Percentiles rank a stretch among this genome's conserved stretches.
Conservation (phyloP, 2,888 invertebrate species). For the Holacanthella duospinosa region DNA sequence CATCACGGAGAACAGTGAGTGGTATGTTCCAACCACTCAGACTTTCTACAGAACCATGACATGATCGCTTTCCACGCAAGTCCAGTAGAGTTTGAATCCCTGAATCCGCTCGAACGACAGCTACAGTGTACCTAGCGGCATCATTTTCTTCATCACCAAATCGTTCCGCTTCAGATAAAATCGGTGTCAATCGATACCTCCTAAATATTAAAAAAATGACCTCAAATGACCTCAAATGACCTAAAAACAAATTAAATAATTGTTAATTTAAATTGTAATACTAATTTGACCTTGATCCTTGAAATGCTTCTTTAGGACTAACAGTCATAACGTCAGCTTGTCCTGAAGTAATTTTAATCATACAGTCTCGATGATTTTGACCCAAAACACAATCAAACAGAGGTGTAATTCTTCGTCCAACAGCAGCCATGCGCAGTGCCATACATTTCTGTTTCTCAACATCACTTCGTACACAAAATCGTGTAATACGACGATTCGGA, state of each 20-base stretch:
- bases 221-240: too few species aligned
- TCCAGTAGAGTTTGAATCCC: conserved; percentile 35
- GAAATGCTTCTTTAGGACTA: conserved; percentile 58
- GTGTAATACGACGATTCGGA: conserved; percentile 39
- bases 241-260: too few species aligned
- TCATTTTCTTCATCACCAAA: conserved; percentile 37
- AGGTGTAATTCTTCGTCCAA: conserved; percentile 67
- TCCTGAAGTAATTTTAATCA: conserved; percentile 54
- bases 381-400: conserved; percentile 64
- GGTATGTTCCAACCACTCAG: conserved; percentile 37
- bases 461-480: conserved; percentile 57
- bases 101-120: conserved; percentile 31
- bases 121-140: conserved; percentile 31
- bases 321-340: conserved; percentile 61
- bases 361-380: conserved; percentile 55
- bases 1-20: conserved; percentile 30
- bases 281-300: conserved; percentile 61
- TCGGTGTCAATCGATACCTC: conserved; percentile 30
- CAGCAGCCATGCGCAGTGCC: conserved; percentile 58
- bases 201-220: conserved; percentile 15
- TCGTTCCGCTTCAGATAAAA: conserved; percentile 33
- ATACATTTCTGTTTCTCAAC: conserved; percentile 64
- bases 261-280: conserved; percentile 29
- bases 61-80: conserved; percentile 34
- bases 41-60: conserved; percentile 30